Evolutionary conservation across 2,888 invertebrate species (phyloP), one percentile per base, ranked within the genome.

Genomic region (Timema podura): DNA sequence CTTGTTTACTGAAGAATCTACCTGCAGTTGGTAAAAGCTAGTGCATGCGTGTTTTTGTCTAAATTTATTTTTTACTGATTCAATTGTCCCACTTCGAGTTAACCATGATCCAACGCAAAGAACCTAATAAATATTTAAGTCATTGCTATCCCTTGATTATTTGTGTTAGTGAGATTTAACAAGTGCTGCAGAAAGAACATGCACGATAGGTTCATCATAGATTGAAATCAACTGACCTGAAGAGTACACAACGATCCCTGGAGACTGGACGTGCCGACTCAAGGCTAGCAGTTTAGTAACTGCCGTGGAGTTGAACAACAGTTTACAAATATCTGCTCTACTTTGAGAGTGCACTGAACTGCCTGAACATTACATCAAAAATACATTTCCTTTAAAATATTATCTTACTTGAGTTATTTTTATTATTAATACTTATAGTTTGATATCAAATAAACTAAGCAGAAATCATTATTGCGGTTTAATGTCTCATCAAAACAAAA

Each of bases 161-260:
- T 7, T 61, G 61, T 73, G 73, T 76, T 80, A 88, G 30, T 30
- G 30, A 30, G 3, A 30, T 30, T 30, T 30, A 30, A 30, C 30
- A 30, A 30, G 30, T 30, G 30, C 30, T 30, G 30, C 30, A 30
- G 30, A 30, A 30, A 30, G 30, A 30, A 30, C 30, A 30, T 30
- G 30, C 30, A 30, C 30, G 3, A 30, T 3, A 30, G 30, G 30
- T 30, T 3, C 30, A 30, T 30, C 30, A 30, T 30, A 30, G 30
- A 30, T 30, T 30, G 1, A 30, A 30, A 30, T 30, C 30, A 30
- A 30, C 30, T 30, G 30, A 61, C 88, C 85, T 74, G 92, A 91
- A 76, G 86, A 87, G 76, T 92, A 92, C 6, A 93, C 79, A n/a
- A 87, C 82, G 65, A 86, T 81, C 46, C 92, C 92, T n/a, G 91